Conservation (phyloP, 2,888 invertebrate genomes). For the Anticlea derivata region DNA sequence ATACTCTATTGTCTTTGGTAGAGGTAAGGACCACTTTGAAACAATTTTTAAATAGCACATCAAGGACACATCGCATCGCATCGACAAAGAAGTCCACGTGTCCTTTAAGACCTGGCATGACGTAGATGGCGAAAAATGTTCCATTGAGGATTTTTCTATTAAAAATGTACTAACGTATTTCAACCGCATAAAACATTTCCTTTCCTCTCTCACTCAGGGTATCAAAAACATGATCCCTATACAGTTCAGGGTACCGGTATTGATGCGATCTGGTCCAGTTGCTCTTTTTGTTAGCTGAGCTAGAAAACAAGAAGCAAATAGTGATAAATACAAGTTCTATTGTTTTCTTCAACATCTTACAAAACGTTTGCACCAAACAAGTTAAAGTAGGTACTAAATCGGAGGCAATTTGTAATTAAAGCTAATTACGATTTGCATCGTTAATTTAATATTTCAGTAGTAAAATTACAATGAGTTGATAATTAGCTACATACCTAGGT, state of each 20-base stretch:
- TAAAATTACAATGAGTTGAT: too few relatives aligned
- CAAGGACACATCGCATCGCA: too few relatives aligned
- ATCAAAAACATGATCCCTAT: slow-evolving; percentile 48
- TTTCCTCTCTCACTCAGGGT: slow-evolving; percentile 48
- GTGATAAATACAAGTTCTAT: slow-evolving; percentile 14
- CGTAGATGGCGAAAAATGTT: too few relatives aligned
- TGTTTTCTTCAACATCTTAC: slow-evolving; percentile 25
- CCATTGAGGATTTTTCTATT: too few relatives aligned
- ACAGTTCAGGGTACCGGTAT: slow-evolving; percentile 42
- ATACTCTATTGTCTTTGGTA: too few relatives aligned
- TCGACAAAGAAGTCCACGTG: too few relatives aligned
- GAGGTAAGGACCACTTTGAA: too few relatives aligned
- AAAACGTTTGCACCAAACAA: background rate
- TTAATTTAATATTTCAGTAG: background rate
- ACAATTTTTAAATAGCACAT: too few relatives aligned
- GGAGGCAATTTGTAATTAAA: background rate
- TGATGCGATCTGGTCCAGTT: slow-evolving; percentile 17
- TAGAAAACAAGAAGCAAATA: slow-evolving; percentile 8
- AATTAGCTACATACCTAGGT: too few relatives aligned
- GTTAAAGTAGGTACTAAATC: background rate
- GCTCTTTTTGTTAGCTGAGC: slow-evolving; percentile 1
- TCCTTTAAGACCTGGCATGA: too few relatives aligned
- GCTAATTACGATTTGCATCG: slow-evolving; percentile 5
- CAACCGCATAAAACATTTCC: slow-evolving; percentile 49
- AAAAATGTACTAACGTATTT: slow-evolving; percentile 52